Base-by-base conservation (phyloP, 1,140 invertebrate genomes). In the Hirudo medicinalis region DNA sequence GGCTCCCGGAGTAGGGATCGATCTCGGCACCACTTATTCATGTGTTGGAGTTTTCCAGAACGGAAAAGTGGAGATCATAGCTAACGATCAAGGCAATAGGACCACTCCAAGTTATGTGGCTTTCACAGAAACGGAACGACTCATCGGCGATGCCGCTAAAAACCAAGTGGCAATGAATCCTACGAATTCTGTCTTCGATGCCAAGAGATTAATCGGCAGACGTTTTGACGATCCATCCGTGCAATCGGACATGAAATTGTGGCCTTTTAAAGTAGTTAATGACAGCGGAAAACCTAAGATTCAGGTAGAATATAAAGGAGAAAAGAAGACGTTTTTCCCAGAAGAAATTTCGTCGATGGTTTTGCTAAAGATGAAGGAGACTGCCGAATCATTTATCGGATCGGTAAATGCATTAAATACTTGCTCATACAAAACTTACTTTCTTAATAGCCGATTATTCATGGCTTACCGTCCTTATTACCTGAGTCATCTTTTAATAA, bases 11-110 rank as follows among this genome's bases (percentile, higher is more conserved):
- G 92, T 96, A 80, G 94, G 94, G 82, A 99, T 98, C 82, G 95
- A 99, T 88, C 87, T 98, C 78, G 95, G 95, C 80, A 98, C 95
- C 72, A 99, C 95, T 68, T 99, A 99, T 81, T 98, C 95, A 75
- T 98, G 94, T 87, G 94, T 97, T 79, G 94, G 94, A 76, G 93
- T 98, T 17, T 97, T 95, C 82, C 97, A 96, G 81, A 96, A 97
- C 85, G 72, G 72, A 22, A 71, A 73, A 67, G 90, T 93, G 13
- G 91, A 93, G 79, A 93, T 94, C 75, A 93, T 94, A 69, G 89
- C 91, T 54, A 94, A 94, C 76, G 90, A 94, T 76, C 91, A 93
- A 80, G 92, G 92, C 54, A 92, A 93, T 79, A 84, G 91, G 71
- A 93, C 90, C n/a, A 93, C 91, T 22, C 90, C 91, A 6, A 89